Evolutionary conservation across 2,797 vertebrate genomes (phyloP), one percentile per base, ranked within the genome.

Genomic region (Neostethus bicornis): DNA sequence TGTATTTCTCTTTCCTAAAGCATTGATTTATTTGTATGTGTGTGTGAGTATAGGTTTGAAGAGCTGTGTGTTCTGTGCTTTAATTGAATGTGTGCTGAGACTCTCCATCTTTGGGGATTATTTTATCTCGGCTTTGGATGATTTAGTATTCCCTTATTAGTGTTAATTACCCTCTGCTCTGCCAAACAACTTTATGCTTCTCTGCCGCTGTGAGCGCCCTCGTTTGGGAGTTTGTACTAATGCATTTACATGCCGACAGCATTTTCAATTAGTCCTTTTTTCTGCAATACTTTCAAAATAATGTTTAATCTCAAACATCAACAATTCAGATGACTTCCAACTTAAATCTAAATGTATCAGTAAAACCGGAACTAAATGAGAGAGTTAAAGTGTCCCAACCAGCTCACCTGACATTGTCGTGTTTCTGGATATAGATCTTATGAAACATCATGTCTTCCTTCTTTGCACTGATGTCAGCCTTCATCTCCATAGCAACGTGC

Each of bases 371-470:
- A 28, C 24, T n/a, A 5, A 54, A 38, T 4, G 5, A 7, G 5
- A 28, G 28, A 41, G n/a, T 39, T 45, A 16, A 11, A 32, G 51
- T 26, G 70, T 66, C 67, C 39, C 0, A 1, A 26, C 21, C 73
- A 82, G 16, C 50, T 52, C 26, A 96, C 96, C 96, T 97, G 92
- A 97, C 96, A 0, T 97, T 98, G 89, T 97, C 96, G 1, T 98
- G 96, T 84, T 98, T 98, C 91, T 98, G 96, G 88, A 98, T 98
- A 86, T 98, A 98, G 91, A 98, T 98, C 91, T 98, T 98, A 77
- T 98, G 96, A 89, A 98, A 98, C 96, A 98, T 98, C 96, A 98
- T 98, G 89, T 98, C 94, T 91, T 98, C 96, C 85, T 97, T 96
- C 90, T 98, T 98, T 76, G 95, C 95, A 83, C 94, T 98, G 91